A percentile compares a stretch with the other conserved stretches of the same genome.
Conservation (phyloP, 2,113 vertebrate genomes). For the Festucalex cinctus region DNA sequence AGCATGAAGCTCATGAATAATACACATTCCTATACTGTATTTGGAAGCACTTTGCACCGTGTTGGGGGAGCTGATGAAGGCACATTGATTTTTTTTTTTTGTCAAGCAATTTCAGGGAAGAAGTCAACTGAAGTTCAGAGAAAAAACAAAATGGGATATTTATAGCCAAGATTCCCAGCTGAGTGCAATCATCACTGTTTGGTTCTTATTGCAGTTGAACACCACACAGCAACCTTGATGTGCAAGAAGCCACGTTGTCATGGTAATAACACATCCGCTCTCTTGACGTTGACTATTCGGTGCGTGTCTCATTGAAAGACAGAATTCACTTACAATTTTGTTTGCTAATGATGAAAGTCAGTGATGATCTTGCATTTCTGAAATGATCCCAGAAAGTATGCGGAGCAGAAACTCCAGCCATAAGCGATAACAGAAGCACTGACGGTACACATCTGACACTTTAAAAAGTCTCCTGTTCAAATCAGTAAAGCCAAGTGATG, state of each 20-base stretch:
- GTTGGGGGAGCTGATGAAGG: slow-evolving; percentile 20
- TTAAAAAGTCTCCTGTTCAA: background rate
- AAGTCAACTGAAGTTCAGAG: slow-evolving; percentile 27
- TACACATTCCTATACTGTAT: slow-evolving; percentile 54
- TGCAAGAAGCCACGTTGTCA: slow-evolving; percentile 54
- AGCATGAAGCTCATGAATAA: slow-evolving; percentile 63
- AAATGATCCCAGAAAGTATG: background rate
- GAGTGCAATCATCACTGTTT: slow-evolving; percentile 14
- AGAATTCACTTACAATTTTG: background rate
- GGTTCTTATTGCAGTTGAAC: slow-evolving; percentile 14
- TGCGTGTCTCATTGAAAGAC: background rate
- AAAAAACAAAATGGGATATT: slow-evolving; percentile 28
- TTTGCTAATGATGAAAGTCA: background rate
- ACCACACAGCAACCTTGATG: slow-evolving; percentile 34
- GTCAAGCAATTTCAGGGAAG: slow-evolving; percentile 45
- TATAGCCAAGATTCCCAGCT: slow-evolving; percentile 22
- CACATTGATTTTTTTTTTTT: slow-evolving; percentile 40
- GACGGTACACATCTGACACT: background rate
- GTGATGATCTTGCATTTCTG: background rate
- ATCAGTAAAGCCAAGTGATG: background rate
- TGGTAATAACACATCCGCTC: slow-evolving; percentile 51
- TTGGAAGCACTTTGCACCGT: slow-evolving; percentile 56
- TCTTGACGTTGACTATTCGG: slow-evolving; percentile 4
- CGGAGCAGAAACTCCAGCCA: background rate
- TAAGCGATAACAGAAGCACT: background rate